Evolutionary conservation across 2,113 vertebrate genomes (phyloP).

Genomic region (Bostrychus sinensis): DNA sequence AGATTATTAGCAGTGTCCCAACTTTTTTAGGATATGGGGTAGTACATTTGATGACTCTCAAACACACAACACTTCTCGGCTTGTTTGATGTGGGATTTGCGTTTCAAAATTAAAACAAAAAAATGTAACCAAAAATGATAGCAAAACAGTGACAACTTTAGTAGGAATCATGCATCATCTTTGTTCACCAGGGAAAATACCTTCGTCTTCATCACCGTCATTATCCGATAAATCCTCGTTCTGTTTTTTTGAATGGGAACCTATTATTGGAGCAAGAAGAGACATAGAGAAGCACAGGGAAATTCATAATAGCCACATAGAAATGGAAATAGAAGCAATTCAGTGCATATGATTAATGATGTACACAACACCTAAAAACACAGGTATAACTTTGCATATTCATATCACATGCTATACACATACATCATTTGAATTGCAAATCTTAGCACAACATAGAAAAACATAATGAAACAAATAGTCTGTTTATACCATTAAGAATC

Average conservation of each 20-base stretch:
- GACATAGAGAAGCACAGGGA: constrained; percentile 87
- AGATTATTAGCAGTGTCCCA: not conserved
- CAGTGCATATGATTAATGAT: constrained; percentile 14
- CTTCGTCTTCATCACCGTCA: constrained; percentile 99
- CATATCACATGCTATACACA: not conserved
- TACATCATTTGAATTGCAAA: not conserved
- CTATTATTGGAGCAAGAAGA: constrained; percentile 92
- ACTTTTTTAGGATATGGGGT: not conserved
- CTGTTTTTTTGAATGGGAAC: constrained; percentile 99
- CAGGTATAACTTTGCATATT: not conserved
- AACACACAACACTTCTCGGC: constrained; percentile 14
- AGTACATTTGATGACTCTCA: not conserved
- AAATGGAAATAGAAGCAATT: constrained; percentile 45
- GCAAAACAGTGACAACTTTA: constrained; percentile 32
- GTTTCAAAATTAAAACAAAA: constrained; percentile 37
- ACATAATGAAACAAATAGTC: not conserved
- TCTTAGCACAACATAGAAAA: not conserved
- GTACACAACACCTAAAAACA: not conserved
- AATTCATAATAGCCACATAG: constrained; percentile 90
- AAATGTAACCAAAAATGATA: constrained; percentile 36
- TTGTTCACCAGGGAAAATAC: constrained; percentile 93
- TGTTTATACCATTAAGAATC: not conserved
- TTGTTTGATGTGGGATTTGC: constrained; percentile 39
- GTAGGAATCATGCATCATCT: constrained; percentile 87
- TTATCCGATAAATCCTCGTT: constrained; percentile 99